Evolutionary conservation across 2,113 vertebrate species (phyloP), one percentile per base, ranked within the genome.

Genomic region (Dissostichus mawsoni): DNA sequence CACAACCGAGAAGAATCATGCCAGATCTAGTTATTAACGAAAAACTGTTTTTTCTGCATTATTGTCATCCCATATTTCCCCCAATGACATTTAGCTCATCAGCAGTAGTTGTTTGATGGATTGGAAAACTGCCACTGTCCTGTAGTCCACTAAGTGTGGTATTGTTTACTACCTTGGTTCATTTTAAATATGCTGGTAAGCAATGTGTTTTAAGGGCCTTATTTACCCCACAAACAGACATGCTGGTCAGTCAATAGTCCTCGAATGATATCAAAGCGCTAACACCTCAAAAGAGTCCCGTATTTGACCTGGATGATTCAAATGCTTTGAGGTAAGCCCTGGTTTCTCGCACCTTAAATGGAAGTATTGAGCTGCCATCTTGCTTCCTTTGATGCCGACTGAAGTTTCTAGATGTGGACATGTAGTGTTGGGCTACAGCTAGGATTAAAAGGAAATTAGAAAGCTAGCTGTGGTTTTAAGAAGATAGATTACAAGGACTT

Each of bases 221-320:
- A 45, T 50, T 20, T 65, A 1, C 36, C 36, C 36, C 36, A 70
- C 17, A 57, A 33, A 73, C 11, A 41, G 18, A 13, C 61, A 66
- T 4, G 4, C 18, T n/a, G 11, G 13, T 59, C 44, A 3, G 57
- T 47, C 18, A 51, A 1, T 61, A 6, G 41, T 50, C 52, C 41
- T n/a, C 7, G 57, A 45, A 11, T 33, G 9, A 69, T 23, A 59
- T 33, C 20, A 70, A 45, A 76, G 57, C 23, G n/a, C n/a, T 55
- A 20, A 50, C 20, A 59, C 33, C 71, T 50, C 53, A 44, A 73
- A 82, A 65, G 20, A 76, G 50, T 47, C 68, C 36, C 33, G 10
- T 51, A 16, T 81, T 79, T 66, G 57, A 73, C 36, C 29, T 3
- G 11, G 59, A 64, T 48, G 29, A 84, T 57, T 86, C 67, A 82